A percentile compares a stretch with the other conserved stretches of the same genome.
phyloP scores from a whole-genome alignment of 2,797 vertebrate genomes.

The Enteromius thamalakanensis region DNA sequence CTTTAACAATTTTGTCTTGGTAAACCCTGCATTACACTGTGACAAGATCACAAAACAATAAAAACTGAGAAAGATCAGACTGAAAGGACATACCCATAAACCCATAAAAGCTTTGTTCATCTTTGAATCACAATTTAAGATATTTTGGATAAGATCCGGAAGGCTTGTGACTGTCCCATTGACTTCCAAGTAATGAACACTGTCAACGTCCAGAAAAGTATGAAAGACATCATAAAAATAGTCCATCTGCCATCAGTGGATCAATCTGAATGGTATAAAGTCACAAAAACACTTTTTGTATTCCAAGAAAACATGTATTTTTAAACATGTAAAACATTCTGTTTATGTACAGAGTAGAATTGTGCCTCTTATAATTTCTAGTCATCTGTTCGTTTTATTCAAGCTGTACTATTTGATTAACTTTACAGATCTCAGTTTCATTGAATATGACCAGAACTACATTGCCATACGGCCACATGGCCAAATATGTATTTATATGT shows the following conservation, averaged over 20 bases:
- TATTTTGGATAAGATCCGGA: too few species aligned
- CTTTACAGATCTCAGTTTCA: not conserved
- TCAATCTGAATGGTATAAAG: too few species aligned
- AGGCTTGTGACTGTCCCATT: too few species aligned
- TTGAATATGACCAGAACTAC: not conserved
- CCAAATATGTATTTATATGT: not conserved
- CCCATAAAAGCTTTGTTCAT: too few species aligned
- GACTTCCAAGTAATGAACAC: too few species aligned
- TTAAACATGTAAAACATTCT: too few species aligned
- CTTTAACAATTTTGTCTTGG: not conserved
- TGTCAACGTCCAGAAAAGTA: too few species aligned
- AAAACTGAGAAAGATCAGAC: not conserved
- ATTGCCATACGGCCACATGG: conserved; percentile 16
- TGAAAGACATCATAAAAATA: too few species aligned
- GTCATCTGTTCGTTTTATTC: not conserved
- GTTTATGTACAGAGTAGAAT: not conserved
- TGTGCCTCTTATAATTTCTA: not conserved
- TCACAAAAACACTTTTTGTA: too few species aligned
- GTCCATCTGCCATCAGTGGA: too few species aligned
- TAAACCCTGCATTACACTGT: not conserved
- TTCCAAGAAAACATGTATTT: too few species aligned
- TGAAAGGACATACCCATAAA: not conserved
- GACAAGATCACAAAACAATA: conserved; percentile 11
- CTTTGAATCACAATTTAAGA: too few species aligned
- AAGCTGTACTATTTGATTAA: conserved; percentile 1